phyloP scores from a whole-genome alignment of 1,140 invertebrate genomes.

The Drosophila rufa region DNA sequence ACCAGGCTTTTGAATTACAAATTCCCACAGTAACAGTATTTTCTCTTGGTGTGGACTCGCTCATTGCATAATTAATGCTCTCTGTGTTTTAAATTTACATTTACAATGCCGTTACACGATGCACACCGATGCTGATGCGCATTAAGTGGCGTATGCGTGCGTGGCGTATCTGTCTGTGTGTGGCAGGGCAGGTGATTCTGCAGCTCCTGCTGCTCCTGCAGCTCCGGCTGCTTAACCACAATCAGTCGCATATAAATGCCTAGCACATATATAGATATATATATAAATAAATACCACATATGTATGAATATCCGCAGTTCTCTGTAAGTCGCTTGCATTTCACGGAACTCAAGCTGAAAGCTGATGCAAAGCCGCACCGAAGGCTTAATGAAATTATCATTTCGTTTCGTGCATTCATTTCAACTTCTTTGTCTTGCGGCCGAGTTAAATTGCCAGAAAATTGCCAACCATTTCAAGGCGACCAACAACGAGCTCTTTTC shows the following conservation, averaged over 20 bases:
- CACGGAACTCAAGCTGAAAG: constrained; percentile 26
- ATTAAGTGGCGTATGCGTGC: constrained; percentile 60
- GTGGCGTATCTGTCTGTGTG: constrained; percentile 23
- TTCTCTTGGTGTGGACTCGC: constrained; percentile 11
- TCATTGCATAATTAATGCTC: constrained; percentile 74
- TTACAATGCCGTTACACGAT: constrained; percentile 58
- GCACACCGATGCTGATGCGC: constrained; percentile 52
- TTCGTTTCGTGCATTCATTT: constrained; percentile 49
- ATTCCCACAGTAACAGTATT: no score
- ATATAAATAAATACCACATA: neutral
- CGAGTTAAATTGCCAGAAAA: constrained; percentile 48
- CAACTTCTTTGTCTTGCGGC: constrained; percentile 52
- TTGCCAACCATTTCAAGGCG: constrained; percentile 36
- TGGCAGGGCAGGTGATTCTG: constrained; percentile 27
- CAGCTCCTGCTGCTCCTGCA: constrained; percentile 1
- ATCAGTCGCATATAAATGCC: constrained; percentile 30
- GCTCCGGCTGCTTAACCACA: constrained; percentile 31
- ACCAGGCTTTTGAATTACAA: no score
- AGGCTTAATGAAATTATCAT: constrained; percentile 76
- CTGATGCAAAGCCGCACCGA: constrained; percentile 11
- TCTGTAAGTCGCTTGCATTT: constrained; percentile 23
- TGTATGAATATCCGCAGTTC: constrained; percentile 3
- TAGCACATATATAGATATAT: neutral
- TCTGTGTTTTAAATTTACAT: constrained; percentile 71
- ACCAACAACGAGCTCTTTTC: neutral